Percentiles rank a stretch among this genome's conserved stretches.
Conservation (phyloP, 2,113 vertebrate species). For the human (Homo sapiens) region GRCh38 chr12:71996001-71996500, state of each 20-base stretch:
- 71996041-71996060: not conserved
- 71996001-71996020: not conserved
- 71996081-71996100: not conserved
- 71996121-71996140: not conserved
- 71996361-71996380: not conserved
- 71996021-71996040: not conserved
- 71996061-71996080: not conserved
- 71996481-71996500: not conserved
- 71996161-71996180: not conserved
- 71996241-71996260: not conserved
- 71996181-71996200: not conserved
- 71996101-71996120: not conserved
- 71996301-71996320: not conserved
- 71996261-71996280: not conserved
- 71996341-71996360: not conserved
- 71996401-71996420: not conserved
- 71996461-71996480: not conserved
- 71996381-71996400: not conserved
- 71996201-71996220: not conserved
- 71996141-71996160: not conserved
- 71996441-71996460: not conserved
- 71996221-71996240: not conserved
- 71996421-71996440: conserved; percentile 30
- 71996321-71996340: not conserved
- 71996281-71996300: not conserved